A percentile compares a stretch with the other conserved stretches of the same genome.
These are phyloP conservation scores for Laticauda laticaudata DNA, from an alignment of 2,113 vertebrate genomes.

Conservation along the genomic window DNA sequence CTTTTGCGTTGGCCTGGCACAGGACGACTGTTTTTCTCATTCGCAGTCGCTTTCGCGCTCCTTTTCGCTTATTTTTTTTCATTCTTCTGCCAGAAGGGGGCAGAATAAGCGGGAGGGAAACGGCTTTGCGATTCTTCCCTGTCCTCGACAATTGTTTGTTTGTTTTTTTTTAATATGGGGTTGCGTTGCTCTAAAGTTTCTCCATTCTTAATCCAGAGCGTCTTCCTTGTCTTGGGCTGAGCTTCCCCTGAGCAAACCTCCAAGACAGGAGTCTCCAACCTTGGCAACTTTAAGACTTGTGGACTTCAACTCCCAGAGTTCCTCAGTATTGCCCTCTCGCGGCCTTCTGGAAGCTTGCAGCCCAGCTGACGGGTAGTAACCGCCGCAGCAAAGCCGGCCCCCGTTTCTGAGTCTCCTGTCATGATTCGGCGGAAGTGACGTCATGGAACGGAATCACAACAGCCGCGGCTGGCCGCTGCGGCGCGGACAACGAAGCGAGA, in stretches of 20 bases:
- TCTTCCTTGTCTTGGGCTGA: neutral
- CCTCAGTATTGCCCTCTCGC: neutral
- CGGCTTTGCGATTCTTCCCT: no score
- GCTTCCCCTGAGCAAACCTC: neutral
- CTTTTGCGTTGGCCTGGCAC: accelerated
- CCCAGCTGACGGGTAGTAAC: neutral
- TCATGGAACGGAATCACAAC: neutral
- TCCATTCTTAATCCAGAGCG: neutral
- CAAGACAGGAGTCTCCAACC: neutral
- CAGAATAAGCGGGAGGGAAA: neutral
- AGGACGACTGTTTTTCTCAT: neutral
- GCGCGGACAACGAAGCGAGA: neutral
- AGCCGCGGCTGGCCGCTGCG: neutral
- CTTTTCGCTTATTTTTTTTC: neutral
- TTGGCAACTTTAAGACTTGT: no score
- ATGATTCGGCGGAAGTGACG: conserved; percentile 2
- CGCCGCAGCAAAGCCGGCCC: neutral
- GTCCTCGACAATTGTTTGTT: neutral
- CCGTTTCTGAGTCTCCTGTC: neutral
- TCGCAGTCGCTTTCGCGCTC: neutral
- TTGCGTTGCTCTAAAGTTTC: no score
- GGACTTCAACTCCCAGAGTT: no score
- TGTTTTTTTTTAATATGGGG: no score
- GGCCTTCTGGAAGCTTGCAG: neutral
- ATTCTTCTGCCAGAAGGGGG: no score